Evolutionary conservation across 2,888 invertebrate species (phyloP), one percentile per base, ranked within the genome.

Genomic region (Alentia gelatinosa): DNA sequence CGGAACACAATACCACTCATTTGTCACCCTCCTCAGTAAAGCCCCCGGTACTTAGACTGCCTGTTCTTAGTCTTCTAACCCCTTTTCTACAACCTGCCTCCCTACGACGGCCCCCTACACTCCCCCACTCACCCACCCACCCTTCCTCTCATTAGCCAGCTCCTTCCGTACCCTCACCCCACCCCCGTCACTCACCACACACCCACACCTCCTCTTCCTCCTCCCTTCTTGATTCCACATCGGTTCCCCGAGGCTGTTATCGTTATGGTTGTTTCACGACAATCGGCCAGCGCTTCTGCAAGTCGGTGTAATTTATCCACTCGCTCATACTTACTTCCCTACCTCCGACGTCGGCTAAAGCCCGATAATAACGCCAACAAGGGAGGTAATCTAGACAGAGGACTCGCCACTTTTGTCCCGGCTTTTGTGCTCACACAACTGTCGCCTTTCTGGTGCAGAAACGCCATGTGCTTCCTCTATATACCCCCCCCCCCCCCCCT

Each of bases 301-400:
- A 68, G 68, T 68, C 68, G 1, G 33, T 68, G 68, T 68, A 68
- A 68, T 30, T 68, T 30, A 68, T 68, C 68, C 68, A 68, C 68
- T 68, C 68, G 68, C 68, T 68, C 33, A 68, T 68, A 68, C 26
- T 30, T 68, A 30, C 68, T 35, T n/a, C 35, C 79, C 39, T 19
- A n/a, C 37, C 79, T 39, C 79, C 39, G 79, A 79, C 39, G 79
- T 39, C 79, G 37, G 23, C 79, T 39, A 79, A 79, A 79, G 79
- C 79, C 39, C 35, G 79, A 79, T 79, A 79, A 79, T 79, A 26
- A 35, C 79, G 39, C 15, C 39, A 79, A 26, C 37, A 37, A 19
- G 79, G 39, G 79, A 26, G 26, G 79, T 79, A 37, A 79, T 79
- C 79, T 79, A 79, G 79, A 79, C 39, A 79, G 79, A 79, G 79